A percentile compares a stretch with the other conserved stretches of the same genome.
phyloP scores from a whole-genome alignment of 2,888 invertebrate species.

The Artemia sinica region DNA sequence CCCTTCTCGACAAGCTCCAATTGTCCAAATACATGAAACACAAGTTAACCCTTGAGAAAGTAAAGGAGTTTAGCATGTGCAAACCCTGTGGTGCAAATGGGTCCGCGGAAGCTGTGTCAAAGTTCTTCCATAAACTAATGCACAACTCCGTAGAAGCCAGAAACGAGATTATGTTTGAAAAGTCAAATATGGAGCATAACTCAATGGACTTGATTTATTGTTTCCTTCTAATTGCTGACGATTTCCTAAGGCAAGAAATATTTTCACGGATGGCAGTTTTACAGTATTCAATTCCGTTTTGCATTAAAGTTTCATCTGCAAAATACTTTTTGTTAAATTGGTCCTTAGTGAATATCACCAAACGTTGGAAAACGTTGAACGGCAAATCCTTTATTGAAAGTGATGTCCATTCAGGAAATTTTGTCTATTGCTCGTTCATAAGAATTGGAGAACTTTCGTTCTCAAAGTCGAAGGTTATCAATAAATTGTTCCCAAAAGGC shows the following conservation, averaged over 20 bases:
- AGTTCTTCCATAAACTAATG: constrained; percentile 3
- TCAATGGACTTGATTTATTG: neutral
- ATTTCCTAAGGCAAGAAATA: neutral
- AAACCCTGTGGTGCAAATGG: too few species aligned
- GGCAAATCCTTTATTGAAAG: neutral
- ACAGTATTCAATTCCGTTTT: neutral
- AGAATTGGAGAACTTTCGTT: neutral
- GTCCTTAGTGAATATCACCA: neutral
- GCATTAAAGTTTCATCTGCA: neutral
- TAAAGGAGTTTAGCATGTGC: too few species aligned
- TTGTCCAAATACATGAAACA: too few species aligned
- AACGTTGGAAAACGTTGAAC: neutral
- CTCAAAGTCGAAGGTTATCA: neutral
- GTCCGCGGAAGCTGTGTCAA: too few species aligned
- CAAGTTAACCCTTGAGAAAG: too few species aligned
- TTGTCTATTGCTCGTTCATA: neutral
- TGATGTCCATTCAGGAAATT: neutral
- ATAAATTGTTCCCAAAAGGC: neutral
- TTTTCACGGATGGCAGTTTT: neutral
- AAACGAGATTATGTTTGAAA: neutral
- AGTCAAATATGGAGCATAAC: neutral
- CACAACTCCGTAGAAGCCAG: neutral
- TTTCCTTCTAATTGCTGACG: neutral
- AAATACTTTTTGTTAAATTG: neutral
- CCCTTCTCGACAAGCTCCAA: too few species aligned